Evolutionary conservation across 1,140 invertebrate species (phyloP).

Genomic region (Aphelenchoides besseyi): DNA sequence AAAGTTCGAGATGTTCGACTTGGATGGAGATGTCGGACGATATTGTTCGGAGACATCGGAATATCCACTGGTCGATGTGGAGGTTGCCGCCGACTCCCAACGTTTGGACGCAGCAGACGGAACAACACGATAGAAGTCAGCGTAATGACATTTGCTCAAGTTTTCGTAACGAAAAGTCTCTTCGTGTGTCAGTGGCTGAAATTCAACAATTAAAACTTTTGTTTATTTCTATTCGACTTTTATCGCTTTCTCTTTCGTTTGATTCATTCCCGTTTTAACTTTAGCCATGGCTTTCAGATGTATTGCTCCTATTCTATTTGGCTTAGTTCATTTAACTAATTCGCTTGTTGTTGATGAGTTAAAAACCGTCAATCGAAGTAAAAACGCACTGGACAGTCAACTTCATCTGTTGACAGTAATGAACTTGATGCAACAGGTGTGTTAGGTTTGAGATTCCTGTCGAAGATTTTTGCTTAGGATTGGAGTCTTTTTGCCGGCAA

Average conservation of each 20-base stretch:
- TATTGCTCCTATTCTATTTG: no score
- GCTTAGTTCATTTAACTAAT: no score
- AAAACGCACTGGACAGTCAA: conserved; percentile 26
- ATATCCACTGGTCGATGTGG: background rate
- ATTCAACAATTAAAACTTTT: conserved; percentile 11
- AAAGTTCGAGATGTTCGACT: conserved; percentile 13
- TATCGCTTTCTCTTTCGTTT: background rate
- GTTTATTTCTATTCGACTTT: background rate
- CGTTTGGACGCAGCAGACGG: conserved; percentile 5
- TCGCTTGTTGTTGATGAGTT: no score
- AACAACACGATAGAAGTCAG: conserved; percentile 43
- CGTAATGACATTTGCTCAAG: conserved; percentile 42
- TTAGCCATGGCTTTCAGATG: background rate
- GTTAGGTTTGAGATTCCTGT: background rate
- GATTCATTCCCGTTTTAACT: conserved; percentile 1
- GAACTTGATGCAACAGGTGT: conserved; percentile 46
- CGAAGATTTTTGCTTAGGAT: conserved; percentile 31
- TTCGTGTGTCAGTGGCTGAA: conserved; percentile 47
- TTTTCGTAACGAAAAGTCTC: conserved; percentile 45
- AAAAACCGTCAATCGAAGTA: conserved; percentile 13
- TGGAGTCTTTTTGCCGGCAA: conserved; percentile 48
- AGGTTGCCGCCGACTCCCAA: background rate
- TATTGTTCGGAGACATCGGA: background rate
- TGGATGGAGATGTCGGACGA: background rate
- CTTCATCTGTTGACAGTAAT: conserved; percentile 33